These are phyloP conservation scores for Cephus nigrinus DNA, from an alignment of 2,888 invertebrate species.

Conservation along the genomic window DNA sequence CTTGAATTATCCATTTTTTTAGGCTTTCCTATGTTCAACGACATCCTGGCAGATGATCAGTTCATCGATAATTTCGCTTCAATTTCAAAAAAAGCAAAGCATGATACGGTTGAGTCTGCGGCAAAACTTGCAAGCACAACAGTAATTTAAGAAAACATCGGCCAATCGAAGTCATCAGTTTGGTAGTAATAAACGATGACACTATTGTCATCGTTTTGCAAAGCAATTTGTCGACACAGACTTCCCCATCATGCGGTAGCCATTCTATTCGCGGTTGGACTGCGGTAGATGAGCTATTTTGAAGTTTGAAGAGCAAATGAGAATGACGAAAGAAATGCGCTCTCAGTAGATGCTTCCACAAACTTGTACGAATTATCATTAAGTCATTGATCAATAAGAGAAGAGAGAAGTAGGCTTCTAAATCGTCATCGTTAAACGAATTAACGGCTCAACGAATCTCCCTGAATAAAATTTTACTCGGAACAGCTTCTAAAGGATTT, in stretches of 20 bases:
- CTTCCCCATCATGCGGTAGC: constrained; percentile 39
- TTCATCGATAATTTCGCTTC: neutral
- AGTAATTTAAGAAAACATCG: constrained; percentile 39
- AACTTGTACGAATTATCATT: neutral
- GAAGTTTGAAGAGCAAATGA: neutral
- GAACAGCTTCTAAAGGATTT: neutral
- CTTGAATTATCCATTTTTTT: neutral
- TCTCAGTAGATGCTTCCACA: neutral
- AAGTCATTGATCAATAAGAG: neutral
- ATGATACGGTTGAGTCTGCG: constrained; percentile 27
- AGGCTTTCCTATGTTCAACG: neutral
- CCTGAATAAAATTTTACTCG: neutral
- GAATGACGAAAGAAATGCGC: neutral
- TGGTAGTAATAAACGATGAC: constrained; percentile 37
- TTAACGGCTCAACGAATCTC: neutral
- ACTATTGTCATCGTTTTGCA: constrained; percentile 44
- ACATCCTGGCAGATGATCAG: neutral
- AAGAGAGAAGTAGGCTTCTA: neutral
- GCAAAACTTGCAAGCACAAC: constrained; percentile 38
- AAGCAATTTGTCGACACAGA: constrained; percentile 50
- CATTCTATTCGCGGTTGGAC: neutral
- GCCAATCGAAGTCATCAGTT: constrained; percentile 33
- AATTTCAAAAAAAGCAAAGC: too few relatives aligned
- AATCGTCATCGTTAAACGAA: neutral
- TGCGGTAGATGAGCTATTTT: neutral